Base-by-base conservation (phyloP, 2,797 vertebrate species). In the Sternarchorhynchus goeldii region DNA sequence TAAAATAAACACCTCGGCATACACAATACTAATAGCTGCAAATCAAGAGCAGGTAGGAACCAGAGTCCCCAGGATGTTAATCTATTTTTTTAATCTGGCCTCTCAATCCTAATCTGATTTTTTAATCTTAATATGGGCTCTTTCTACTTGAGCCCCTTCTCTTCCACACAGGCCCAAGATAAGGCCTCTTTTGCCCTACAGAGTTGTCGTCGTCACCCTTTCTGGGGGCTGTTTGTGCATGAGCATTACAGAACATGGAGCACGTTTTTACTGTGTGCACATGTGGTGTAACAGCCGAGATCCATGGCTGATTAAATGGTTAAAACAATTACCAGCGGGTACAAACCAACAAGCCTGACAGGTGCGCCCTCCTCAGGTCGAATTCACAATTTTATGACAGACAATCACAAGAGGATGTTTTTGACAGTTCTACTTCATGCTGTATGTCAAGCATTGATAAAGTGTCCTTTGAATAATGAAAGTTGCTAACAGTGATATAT, bases 171-270 rank as follows among this genome's bases (percentile, higher is more conserved):
- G 41, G 83, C 82, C 80, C 84, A 89, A 83, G 83, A 83, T 87
- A 85, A 80, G 82, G 76, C 86, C 86, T 76, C 87, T 88, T 91
- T 89, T 88, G 88, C 91, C 85, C 80, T 77, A 58, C 83, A 25
- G 62, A 74, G 73, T 29, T 45, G 70, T 70, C 79, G 73, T 29
- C 36, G 70, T 70, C 79, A 75, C 78, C 57, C 64, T 82, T 78
- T 36, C 36, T 58, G 32, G 58, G 34, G 70, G 58, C 50, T 81
- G 82, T 65, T 79, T 75, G 78, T 34, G 72, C 62, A 18, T 7
- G 31, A 41, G 56, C 32, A 1, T 5, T 53, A 53, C 58, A 36
- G 67, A 76, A 65, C 36, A 31, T 18, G 32, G 57, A 36, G 39
- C 14, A 41, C 1, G 45, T 12, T 10, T 50, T 10, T 25, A 12